phyloP scores from a whole-genome alignment of 2,797 vertebrate genomes.

The Sebastes trivittatus region DNA sequence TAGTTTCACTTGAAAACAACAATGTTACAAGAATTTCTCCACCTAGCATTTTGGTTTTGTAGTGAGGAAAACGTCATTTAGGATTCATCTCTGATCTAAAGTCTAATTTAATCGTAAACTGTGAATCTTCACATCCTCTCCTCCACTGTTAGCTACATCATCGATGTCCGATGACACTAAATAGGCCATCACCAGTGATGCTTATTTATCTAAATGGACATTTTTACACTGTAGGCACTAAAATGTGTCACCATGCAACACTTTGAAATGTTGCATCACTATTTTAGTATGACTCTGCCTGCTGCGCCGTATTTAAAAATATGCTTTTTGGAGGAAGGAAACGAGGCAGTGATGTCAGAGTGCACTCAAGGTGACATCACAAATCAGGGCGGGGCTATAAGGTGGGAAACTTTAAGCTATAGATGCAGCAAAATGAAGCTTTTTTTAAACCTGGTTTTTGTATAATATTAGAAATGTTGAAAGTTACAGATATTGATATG shows the following conservation, averaged over 20 bases:
- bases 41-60: not conserved
- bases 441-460: conserved; percentile 22
- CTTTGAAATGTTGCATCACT: not conserved
- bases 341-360: not conserved
- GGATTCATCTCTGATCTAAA: not conserved
- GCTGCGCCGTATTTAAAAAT: not conserved
- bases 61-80: not conserved
- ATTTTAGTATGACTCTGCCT: not conserved
- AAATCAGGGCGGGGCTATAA: not conserved
- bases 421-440: conserved; percentile 9
- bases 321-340: not conserved
- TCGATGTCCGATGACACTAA: not conserved
- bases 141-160: not conserved
- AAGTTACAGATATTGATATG: not conserved
- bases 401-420: not conserved
- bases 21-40: not conserved
- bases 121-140: not conserved
- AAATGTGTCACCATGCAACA: not conserved
- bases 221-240: not conserved
- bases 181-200: not conserved
- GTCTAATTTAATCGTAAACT: not conserved
- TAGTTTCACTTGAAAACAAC: not conserved
- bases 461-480: not conserved
- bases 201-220: not conserved
- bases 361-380: not conserved